These are phyloP conservation scores for Dicyrtoma fusca DNA, from an alignment of 2,888 invertebrate genomes.

Conservation along the genomic window DNA sequence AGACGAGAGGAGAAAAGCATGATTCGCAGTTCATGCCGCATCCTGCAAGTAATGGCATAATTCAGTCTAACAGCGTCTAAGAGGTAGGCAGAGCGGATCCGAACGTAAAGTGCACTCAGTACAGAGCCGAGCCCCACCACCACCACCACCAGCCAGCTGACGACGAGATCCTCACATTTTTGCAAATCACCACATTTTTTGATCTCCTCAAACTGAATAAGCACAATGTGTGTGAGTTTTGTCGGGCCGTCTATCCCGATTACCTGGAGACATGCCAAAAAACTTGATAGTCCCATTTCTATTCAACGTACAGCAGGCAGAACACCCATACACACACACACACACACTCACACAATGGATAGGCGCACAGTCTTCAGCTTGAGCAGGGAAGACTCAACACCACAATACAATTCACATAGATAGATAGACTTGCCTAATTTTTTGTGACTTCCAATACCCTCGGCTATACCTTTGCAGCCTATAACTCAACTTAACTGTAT, in stretches of 20 bases:
- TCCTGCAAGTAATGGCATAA: slow-evolving; percentile 29
- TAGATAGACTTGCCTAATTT: no score
- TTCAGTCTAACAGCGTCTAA: slow-evolving; percentile 26
- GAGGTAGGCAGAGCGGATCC: no score
- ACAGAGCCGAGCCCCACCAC: background rate
- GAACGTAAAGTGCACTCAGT: background rate
- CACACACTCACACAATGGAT: no score
- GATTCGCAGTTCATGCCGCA: slow-evolving; percentile 26
- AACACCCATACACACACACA: background rate
- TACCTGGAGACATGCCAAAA: slow-evolving; percentile 48
- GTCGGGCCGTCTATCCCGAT: slow-evolving; percentile 37
- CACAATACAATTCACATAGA: no score
- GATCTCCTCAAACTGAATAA: slow-evolving; percentile 34
- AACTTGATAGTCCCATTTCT: slow-evolving; percentile 3
- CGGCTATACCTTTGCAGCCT: no score
- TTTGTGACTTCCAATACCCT: no score
- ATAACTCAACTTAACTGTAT: no score
- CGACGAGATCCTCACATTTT: slow-evolving; percentile 40
- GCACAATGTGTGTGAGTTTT: slow-evolving; percentile 27
- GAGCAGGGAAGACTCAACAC: no score
- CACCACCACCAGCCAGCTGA: slow-evolving; percentile 28
- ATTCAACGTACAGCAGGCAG: background rate
- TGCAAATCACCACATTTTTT: slow-evolving; percentile 46
- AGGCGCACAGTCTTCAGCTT: no score
- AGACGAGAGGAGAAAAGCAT: background rate